phyloP scores from a whole-genome alignment of 2,888 invertebrate genomes.

The Spodoptera littoralis region DNA sequence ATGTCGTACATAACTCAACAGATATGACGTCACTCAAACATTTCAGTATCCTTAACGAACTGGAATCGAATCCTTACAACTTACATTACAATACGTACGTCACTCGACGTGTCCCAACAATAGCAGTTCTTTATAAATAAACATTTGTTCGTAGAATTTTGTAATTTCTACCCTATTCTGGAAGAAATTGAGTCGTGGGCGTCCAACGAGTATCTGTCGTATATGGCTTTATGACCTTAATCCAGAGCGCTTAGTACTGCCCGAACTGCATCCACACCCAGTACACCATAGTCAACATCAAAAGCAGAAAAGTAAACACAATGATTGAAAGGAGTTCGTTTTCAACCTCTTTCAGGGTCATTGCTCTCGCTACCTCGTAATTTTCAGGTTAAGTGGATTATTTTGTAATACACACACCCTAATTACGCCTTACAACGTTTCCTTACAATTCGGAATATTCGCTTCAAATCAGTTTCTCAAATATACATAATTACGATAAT shows the following conservation, averaged over 20 bases:
- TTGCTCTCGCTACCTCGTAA: background rate
- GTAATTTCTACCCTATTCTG: background rate
- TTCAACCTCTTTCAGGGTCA: constrained; percentile 10
- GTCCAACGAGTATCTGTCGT: background rate
- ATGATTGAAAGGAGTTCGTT: constrained; percentile 9
- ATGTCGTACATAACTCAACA: no score
- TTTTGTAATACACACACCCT: constrained; percentile 31
- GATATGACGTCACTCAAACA: no score
- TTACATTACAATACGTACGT: background rate
- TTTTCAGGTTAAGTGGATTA: constrained; percentile 34
- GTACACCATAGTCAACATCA: background rate
- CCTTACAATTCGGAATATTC: constrained; percentile 17
- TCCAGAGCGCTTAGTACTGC: background rate
- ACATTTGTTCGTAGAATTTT: constrained; percentile 10
- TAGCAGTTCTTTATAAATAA: constrained; percentile 17
- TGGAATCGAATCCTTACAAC: background rate
- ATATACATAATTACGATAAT: constrained; percentile 15
- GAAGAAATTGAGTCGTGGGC: constrained; percentile 11
- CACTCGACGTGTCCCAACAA: background rate
- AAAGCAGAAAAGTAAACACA: background rate
- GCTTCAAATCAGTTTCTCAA: constrained; percentile 1
- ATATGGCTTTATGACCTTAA: constrained; percentile 11
- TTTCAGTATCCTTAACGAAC: background rate
- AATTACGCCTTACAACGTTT: constrained; percentile 19
- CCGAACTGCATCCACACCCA: constrained; percentile 8